Base-by-base conservation (phyloP, 2,113 vertebrate genomes). In the Chiloscyllium plagiosum region DNA sequence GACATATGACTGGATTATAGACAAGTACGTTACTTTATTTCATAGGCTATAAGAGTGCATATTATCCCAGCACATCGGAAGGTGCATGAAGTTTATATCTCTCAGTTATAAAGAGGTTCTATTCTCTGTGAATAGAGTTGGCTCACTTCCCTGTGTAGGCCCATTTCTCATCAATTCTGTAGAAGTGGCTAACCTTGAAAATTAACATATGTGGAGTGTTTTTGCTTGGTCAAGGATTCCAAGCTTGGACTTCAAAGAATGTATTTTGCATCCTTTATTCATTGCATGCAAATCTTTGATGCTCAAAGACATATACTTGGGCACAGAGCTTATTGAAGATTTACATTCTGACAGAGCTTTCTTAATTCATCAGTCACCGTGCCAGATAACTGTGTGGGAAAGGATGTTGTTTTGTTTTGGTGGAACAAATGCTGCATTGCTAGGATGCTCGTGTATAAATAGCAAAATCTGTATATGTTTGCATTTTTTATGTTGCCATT, bases 211-310 rank as follows among this genome's bases (percentile, higher is more conserved):
- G 68, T 37, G 47, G 94, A 26, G 94, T 95, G 94, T 95, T 95
- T 95, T 72, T 17, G 50, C 69, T 72, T 95, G 68, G 94, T 72
- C 69, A 70, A 95, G 69, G 94, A 72, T 95, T 95, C 69, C 94
- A 95, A 72, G 94, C 94, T 24, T 50, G 94, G 69, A 72, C 47
- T 95, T 95, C 94, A 95, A 95, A 95, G 94, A 95, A 95, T 95
- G 94, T 19, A 29, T 3, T 70, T 95, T 72, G 26, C 24, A 47
- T 50, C 47, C 68, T 72, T 95, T 95, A 72, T 95, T 95, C 42
- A 52, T 26, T 15, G 26, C 94, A 72, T 52, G 47, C 69, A 72
- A 72, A 95, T 95, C 68, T 95, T 33, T 95, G 42, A 95, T 72
- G 47, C 37, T 95, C 50, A 95, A 76, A 76, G 94, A 95, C 94